These are phyloP conservation scores for Lasioglossum morio DNA, from an alignment of 2,888 invertebrate genomes.

Conservation along the genomic window DNA sequence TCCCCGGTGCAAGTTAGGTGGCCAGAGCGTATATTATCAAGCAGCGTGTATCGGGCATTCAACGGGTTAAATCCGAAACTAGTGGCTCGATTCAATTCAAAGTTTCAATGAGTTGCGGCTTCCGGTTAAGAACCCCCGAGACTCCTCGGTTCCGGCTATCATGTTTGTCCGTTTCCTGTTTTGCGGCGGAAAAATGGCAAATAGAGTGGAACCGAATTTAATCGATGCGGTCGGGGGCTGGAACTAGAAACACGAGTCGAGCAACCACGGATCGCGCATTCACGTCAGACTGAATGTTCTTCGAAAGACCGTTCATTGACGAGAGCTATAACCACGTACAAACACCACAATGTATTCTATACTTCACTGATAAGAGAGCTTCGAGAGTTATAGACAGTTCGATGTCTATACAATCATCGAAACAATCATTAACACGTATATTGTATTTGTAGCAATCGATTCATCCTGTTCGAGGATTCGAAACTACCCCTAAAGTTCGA, in stretches of 20 bases:
- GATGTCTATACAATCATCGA: background rate
- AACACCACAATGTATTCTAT: background rate
- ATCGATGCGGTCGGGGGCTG: conserved; percentile 1
- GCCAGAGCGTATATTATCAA: conserved; percentile 28
- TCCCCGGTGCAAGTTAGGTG: background rate
- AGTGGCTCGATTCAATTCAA: conserved; percentile 52
- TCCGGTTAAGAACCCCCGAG: conserved; percentile 45
- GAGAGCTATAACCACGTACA: background rate
- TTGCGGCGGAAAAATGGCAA: conserved; percentile 23
- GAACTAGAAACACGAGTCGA: background rate
- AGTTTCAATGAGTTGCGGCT: conserved; percentile 58
- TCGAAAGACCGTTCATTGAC: background rate
- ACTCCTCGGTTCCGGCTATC: conserved; percentile 17
- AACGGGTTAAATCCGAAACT: conserved; percentile 38
- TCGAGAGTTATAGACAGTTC: background rate
- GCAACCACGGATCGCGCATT: background rate
- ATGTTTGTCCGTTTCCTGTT: background rate
- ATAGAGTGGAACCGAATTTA: conserved; percentile 4
- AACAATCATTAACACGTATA: background rate
- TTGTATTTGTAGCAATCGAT: background rate
- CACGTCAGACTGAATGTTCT: background rate
- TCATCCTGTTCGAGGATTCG: background rate
- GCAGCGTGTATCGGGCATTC: conserved; percentile 39
- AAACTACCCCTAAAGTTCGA: background rate
- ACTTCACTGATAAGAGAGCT: background rate